Evolutionary conservation across 2,888 invertebrate genomes (phyloP), one percentile per base, ranked within the genome.

Genomic region (Enchytraeus crypticus): DNA sequence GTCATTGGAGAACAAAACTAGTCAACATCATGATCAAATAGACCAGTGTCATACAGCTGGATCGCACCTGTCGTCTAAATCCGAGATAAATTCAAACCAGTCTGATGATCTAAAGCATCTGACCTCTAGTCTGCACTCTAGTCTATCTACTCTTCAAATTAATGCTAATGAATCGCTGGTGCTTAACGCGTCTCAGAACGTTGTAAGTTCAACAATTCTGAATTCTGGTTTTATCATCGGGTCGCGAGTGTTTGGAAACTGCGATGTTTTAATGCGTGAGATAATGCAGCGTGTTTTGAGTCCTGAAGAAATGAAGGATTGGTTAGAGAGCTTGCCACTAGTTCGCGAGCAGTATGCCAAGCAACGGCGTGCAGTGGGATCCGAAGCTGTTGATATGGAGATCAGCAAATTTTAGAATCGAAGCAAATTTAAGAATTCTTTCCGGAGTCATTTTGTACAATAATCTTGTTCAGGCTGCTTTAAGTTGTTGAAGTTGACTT

Each of bases 191-290:
- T 18, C 38, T 38, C 38, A 38, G 38, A 18, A 8, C 18, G 21
- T 5, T 3, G 46, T 46, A 23, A 23, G 8, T 2, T 2, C 8
- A 8, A 5, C 23, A 23, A 23, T 3, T 8, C 14, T 47, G 47
- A 27, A 47, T 23, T 26, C 23, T 23, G 46, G 53, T 21, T 26
- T 38, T 23, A 60, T 43, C 11, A 34, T 66, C 2, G 73, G 73
- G 0, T 65, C 69, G 33, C 65, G 71, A n/a, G 68, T 73, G 34
- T 70, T 67, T 61, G 69, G 69, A 23, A 71, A 73, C 66, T 72
- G 71, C 63, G 73, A 73, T 60, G 64, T 60, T 49, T 61, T 73
- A n/a, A 71, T 71, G 68, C 34, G 57, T 38, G 67, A 66, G 46
- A 64, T 73, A 27, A 71, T 71, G 71, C 51, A 47, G 29, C 55